Evolutionary conservation across 2,797 vertebrate species (phyloP).

Genomic region (Cryptoprocta ferox): DNA sequence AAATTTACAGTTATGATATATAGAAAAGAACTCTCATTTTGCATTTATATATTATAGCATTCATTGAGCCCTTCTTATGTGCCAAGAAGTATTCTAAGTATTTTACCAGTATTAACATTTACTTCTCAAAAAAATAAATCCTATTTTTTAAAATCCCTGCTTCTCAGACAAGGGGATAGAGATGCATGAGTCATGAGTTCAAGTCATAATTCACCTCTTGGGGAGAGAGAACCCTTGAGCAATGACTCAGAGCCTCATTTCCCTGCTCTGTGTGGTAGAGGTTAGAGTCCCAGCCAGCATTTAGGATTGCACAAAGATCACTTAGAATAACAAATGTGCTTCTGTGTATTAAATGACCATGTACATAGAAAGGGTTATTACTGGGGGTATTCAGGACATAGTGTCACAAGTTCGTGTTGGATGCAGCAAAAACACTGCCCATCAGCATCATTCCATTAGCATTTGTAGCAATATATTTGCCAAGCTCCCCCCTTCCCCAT

Average conservation of each 20-base stretch:
- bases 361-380: not conserved
- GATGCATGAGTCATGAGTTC: not conserved
- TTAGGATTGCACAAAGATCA: not conserved
- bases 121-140: not conserved
- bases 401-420: not conserved
- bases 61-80: not conserved
- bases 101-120: not conserved
- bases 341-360: not conserved
- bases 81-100: not conserved
- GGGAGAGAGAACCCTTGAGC: not conserved
- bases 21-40: not conserved
- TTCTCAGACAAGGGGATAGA: slow-evolving; percentile 8
- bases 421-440: not conserved
- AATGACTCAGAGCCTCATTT: not conserved
- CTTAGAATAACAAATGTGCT: not conserved
- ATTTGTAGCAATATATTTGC: not conserved
- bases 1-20: not conserved
- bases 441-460: not conserved
- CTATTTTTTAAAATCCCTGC: not conserved
- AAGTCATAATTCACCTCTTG: not conserved
- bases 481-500: not conserved
- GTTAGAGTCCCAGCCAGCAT: not conserved
- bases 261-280: not conserved
- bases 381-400: not conserved
- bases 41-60: not conserved